A percentile compares a stretch with the other conserved stretches of the same genome.
These are phyloP conservation scores for Piscicola geometra DNA, from an alignment of 2,888 invertebrate species.

Conservation along the genomic window DNA sequence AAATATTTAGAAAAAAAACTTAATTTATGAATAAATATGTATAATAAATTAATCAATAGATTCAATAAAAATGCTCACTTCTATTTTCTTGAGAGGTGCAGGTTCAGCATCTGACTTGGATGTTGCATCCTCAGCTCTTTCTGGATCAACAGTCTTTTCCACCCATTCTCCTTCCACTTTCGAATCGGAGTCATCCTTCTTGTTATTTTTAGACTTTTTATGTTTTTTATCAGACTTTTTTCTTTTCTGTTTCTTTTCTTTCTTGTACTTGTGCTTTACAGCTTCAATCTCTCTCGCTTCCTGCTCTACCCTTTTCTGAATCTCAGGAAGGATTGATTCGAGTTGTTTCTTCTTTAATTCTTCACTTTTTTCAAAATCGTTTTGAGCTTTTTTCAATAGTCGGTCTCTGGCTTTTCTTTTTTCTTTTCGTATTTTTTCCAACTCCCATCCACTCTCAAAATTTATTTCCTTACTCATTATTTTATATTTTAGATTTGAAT, in stretches of 20 bases:
- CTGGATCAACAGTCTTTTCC: background rate
- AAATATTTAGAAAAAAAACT: background rate
- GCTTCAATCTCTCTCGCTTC: background rate
- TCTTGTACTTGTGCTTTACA: slow-evolving; percentile 10
- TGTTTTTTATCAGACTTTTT: background rate
- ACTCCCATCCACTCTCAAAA: background rate
- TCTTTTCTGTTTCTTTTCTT: background rate
- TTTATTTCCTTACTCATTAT: slow-evolving; percentile 5
- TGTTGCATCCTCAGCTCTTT: background rate
- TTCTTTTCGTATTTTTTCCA: background rate
- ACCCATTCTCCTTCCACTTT: background rate
- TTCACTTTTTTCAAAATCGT: background rate
- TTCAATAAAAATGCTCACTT: too few species aligned
- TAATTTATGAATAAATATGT: background rate
- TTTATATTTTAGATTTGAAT: too few species aligned
- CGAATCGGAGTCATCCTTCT: background rate
- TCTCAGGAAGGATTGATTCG: background rate
- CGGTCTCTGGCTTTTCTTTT: slow-evolving; percentile 4
- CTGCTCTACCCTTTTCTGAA: background rate
- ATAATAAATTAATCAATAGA: too few species aligned
- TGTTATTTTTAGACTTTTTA: background rate
- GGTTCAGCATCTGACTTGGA: background rate
- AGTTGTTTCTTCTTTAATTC: slow-evolving; percentile 10
- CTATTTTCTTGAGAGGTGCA: background rate
- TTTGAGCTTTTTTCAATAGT: background rate